phyloP scores from a whole-genome alignment of 2,888 invertebrate species.

The Ceramica pisi region DNA sequence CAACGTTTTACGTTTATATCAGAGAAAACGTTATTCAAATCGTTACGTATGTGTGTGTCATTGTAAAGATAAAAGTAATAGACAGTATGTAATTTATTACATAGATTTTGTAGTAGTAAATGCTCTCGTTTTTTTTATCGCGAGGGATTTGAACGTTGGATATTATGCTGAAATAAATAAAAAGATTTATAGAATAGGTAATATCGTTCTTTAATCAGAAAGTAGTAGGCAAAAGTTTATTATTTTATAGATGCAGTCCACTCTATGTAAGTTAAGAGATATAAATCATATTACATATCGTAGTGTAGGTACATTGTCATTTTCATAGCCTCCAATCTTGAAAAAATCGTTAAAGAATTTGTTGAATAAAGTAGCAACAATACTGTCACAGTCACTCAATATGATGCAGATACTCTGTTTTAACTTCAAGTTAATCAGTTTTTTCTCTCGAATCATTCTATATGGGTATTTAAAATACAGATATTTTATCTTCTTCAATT shows the following conservation, averaged over 20 bases:
- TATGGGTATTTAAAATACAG: too few species aligned
- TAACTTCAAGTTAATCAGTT: too few species aligned
- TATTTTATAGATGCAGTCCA: conserved; percentile 7
- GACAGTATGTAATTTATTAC: conserved; percentile 64
- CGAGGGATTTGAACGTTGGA: conserved; percentile 15
- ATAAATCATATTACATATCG: conserved; percentile 27
- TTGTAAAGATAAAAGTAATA: conserved; percentile 60
- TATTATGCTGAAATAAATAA: conserved; percentile 52
- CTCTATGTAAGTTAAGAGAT: not conserved
- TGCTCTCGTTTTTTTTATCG: conserved; percentile 50
- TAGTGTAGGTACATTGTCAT: not conserved
- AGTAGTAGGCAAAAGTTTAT: conserved; percentile 31
- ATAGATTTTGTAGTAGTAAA: conserved; percentile 52
- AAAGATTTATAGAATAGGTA: conserved; percentile 55
- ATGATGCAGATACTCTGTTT: too few species aligned
- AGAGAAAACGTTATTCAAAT: conserved; percentile 19
- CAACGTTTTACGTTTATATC: conserved; percentile 30
- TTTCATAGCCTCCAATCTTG: not conserved
- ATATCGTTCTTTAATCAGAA: conserved; percentile 24
- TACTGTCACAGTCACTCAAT: too few species aligned
- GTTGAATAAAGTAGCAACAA: too few species aligned
- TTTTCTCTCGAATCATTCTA: too few species aligned
- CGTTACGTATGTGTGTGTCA: conserved; percentile 24
- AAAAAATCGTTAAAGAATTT: too few species aligned
- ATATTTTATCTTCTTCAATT: too few species aligned